These are phyloP conservation scores for Aurelia aurita DNA, from an alignment of 30 jellyfish, hydroid and myxozoan species.

Conservation along the genomic window DNA sequence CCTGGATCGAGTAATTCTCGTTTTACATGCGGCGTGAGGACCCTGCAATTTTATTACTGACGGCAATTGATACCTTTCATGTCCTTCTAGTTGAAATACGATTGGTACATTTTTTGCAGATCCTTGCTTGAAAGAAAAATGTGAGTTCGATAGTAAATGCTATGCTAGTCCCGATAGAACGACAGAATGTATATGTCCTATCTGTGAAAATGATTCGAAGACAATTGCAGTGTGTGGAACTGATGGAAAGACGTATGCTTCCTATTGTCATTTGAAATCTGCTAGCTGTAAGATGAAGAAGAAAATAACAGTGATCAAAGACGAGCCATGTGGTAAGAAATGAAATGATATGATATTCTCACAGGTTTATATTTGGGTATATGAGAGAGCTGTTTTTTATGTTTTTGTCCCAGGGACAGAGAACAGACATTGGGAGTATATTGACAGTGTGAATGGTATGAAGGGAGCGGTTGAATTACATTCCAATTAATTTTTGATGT, in stretches of 20 bases:
- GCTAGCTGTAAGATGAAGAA: constrained; percentile 35
- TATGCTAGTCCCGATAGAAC: constrained; percentile 21
- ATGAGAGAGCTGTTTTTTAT: too few species aligned
- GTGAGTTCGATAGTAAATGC: constrained; percentile 44
- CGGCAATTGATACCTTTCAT: too few species aligned
- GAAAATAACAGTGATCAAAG: constrained; percentile 25
- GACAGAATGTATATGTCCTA: constrained; percentile 63
- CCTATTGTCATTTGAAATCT: constrained; percentile 57
- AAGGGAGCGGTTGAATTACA: too few species aligned
- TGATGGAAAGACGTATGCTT: constrained; percentile 78
- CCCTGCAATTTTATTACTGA: too few species aligned
- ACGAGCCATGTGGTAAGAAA: constrained; percentile 81
- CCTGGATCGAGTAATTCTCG: too few species aligned
- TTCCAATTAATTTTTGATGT: too few species aligned
- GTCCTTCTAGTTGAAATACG: too few species aligned
- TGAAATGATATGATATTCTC: constrained; percentile 6
- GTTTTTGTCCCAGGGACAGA: constrained; percentile 8
- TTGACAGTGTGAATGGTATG: too few species aligned
- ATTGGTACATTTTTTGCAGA: constrained; percentile 51
- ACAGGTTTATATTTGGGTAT: too few species aligned
- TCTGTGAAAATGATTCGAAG: constrained; percentile 12
- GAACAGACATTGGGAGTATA: neutral
- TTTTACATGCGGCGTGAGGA: too few species aligned
- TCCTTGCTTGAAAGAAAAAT: constrained; percentile 37
- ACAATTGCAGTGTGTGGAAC: constrained; percentile 74